Evolutionary conservation across 2,797 vertebrate genomes (phyloP).

Genomic region (Gambelia wislizenii): DNA sequence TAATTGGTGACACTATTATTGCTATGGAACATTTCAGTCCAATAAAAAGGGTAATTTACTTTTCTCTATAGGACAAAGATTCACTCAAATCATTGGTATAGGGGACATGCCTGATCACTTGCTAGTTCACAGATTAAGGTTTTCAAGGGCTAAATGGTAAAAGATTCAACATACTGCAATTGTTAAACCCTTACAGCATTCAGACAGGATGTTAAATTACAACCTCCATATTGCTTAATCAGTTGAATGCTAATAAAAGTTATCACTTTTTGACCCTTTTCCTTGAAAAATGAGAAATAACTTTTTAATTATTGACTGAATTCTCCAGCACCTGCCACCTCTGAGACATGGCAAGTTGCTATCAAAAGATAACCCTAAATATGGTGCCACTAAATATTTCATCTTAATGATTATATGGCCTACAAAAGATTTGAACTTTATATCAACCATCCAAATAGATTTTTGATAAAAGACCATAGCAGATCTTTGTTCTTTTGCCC

Average conservation of each 20-base stretch:
- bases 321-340: constrained; percentile 60
- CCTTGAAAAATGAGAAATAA: constrained; percentile 65
- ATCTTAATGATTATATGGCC: constrained; percentile 69
- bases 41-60: constrained; percentile 50
- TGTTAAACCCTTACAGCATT: constrained; percentile 59
- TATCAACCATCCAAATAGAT: constrained; percentile 63
- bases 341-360: constrained; percentile 65
- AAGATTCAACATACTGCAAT: constrained; percentile 60
- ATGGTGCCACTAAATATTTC: constrained; percentile 68
- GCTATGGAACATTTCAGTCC: constrained; percentile 50
- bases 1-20: constrained; percentile 59
- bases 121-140: constrained; percentile 55
- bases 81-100: constrained; percentile 48
- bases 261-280: constrained; percentile 51
- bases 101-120: constrained; percentile 48
- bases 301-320: constrained; percentile 68
- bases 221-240: constrained; percentile 50
- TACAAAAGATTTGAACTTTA: constrained; percentile 61
- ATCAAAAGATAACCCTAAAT: constrained; percentile 68
- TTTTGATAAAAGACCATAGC: constrained; percentile 63
- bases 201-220: constrained; percentile 58
- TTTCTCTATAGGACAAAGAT: constrained; percentile 56
- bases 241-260: constrained; percentile 61
- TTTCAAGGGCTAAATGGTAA: constrained; percentile 50
- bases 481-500: constrained; percentile 11